Evolutionary conservation across 2,888 invertebrate genomes (phyloP), one percentile per base, ranked within the genome.

Genomic region (Tiliacea citrago): DNA sequence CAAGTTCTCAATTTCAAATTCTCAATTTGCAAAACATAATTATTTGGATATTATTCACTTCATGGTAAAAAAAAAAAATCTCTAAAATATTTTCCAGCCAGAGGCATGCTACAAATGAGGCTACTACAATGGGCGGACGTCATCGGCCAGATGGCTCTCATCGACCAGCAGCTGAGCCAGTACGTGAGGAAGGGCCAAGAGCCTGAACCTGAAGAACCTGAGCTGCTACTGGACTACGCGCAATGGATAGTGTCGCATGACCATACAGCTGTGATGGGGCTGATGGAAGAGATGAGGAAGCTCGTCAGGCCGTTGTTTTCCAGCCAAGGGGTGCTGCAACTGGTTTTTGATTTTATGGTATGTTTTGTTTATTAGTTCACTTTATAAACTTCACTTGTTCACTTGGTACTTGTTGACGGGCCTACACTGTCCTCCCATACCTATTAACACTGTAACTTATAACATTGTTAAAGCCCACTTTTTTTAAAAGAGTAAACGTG

Each of bases 231-330:
- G 29, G 70, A 84, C 16, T 87, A 81, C 45, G 77, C 75, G 0
- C n/a, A 68, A 1, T 87, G 88, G 86, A 29, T 78, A 10, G 73
- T 87, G 24, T 87, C 88, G 0, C 75, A 84, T 47, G 88, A 87
- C 74, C 81, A 79, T 2, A 63, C 76, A 1, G 73, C 86, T n/a
- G 58, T 81, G 49, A 55, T 7, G 12, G 82, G 82, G 8, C 42
- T 84, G 7, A 5, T 86, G 61, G 73, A 87, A 21, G 71, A 77
- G 51, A 87, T 87, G 60, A 79, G 61, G 24, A 77, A 63, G 24
- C 63, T 87, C 8, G 65, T 87, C 29, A 45, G 35, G 0, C 86
- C 88, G n/a, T 55, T 86, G 49, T 87, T 87, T 24, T 49, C 10
- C n/a, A 75, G 76, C 12, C 80, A 83, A 18, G 86, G 88, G 0